Evolutionary conservation across 2,797 vertebrate genomes (phyloP), one percentile per base, ranked within the genome.

Genomic region (Hippopotamyrus pictus): DNA sequence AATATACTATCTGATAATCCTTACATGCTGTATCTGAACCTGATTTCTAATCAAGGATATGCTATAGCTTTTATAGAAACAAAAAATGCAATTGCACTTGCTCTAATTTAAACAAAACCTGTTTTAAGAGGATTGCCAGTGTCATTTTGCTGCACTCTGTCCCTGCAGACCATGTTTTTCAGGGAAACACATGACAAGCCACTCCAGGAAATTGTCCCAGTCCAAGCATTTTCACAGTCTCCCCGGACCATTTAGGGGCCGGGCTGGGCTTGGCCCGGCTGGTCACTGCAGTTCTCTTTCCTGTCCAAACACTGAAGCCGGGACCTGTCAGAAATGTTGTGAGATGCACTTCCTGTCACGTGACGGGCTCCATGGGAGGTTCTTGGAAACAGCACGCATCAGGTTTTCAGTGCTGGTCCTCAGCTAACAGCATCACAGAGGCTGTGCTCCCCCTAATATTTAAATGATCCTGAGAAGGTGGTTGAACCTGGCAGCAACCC

Each of bases 401-500:
- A n/a, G 51, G 51, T 46, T 41, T 37, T n/a, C 76, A 46, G 79
- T 9, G 51, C 22, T 57, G 44, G 12, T 5, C 33, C 50, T 59
- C 17, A 87, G 17, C 53, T 19, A 6, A 8, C 22, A 44, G 33
- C 17, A 37, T 14, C 41, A 79, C 37, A 44, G 17, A 73, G 65
- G 11, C 84, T 37, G 50, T 29, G 6, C 50, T 29, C 29, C 29
- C 50, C 25, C 29, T 37, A 87, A 93, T 91, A 93, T 89, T 88
- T 92, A 93, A 94, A 94, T 93, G 93, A 94, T 94, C 93, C 94
- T 92, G 92, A 93, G 94, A 86, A 89, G 87, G 84, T 89, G 73
- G 33, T 65, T 84, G 87, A 85, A 90, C 88, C 48, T 54, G 86
- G 86, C 59, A 65, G 86, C 57, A 88, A 54, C 46, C 83, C 83